Evolutionary conservation across 1,140 invertebrate genomes (phyloP).

Genomic region (Drosophila novamexicana): DNA sequence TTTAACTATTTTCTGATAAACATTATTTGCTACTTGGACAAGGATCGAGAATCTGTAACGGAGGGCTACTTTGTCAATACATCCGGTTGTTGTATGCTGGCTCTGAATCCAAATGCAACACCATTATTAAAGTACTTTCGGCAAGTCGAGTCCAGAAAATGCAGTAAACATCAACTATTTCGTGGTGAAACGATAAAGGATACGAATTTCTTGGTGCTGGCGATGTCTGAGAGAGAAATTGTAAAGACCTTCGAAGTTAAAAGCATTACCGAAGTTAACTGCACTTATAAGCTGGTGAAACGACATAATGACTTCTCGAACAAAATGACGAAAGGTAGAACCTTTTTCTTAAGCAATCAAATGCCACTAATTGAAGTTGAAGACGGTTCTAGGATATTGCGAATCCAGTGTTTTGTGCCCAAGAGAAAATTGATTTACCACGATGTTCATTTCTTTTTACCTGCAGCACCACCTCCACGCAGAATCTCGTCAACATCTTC

Average conservation of each 20-base stretch:
- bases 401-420: background rate
- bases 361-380: background rate
- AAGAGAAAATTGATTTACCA: slow-evolving; percentile 3
- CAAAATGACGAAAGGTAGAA: too few relatives aligned
- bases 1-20: background rate
- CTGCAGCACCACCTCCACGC: too few relatives aligned
- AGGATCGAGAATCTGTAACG: background rate
- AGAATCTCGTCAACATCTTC: background rate
- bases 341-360: background rate
- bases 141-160: background rate
- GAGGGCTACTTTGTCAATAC: slow-evolving; percentile 46
- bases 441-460: slow-evolving; percentile 55
- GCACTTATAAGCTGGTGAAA: background rate
- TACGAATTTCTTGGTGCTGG: slow-evolving; percentile 8
- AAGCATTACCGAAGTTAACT: slow-evolving; percentile 1
- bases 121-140: background rate
- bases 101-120: slow-evolving; percentile 1
- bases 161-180: background rate
- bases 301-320: background rate
- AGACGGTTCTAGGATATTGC: background rate
- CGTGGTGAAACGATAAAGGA: background rate
- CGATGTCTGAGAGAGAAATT: background rate
- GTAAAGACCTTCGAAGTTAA: background rate
- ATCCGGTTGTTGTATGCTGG: slow-evolving; percentile 35
- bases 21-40: background rate